phyloP scores from a whole-genome alignment of 2,888 invertebrate species.

The Apomyelois bistriatella region DNA sequence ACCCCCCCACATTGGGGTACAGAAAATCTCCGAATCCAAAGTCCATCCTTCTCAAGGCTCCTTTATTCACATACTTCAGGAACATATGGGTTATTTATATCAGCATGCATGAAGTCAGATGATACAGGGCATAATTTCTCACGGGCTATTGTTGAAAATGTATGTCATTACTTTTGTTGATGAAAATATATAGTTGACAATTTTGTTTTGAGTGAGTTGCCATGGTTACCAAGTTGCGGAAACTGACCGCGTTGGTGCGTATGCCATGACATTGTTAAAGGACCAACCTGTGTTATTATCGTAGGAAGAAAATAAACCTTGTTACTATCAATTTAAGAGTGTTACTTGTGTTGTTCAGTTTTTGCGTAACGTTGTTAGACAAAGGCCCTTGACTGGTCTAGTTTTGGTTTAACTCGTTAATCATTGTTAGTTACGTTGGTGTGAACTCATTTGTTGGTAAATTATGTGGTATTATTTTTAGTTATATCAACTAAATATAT shows the following conservation, averaged over 20 bases:
- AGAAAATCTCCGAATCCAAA: constrained; percentile 66
- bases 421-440: constrained; percentile 9
- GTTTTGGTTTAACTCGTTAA: constrained; percentile 38
- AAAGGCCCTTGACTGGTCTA: constrained; percentile 54
- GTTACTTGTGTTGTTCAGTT: constrained; percentile 12
- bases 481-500: neutral
- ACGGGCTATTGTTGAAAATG: constrained; percentile 31
- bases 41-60: constrained; percentile 56
- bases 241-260: constrained; percentile 42
- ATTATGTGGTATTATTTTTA: neutral
- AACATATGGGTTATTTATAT: constrained; percentile 38
- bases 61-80: constrained; percentile 39
- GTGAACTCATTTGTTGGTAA: neutral
- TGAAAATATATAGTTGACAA: constrained; percentile 59
- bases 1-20: constrained; percentile 59
- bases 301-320: constrained; percentile 24
- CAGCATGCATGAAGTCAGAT: constrained; percentile 42
- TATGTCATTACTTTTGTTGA: constrained; percentile 52
- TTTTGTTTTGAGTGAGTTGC: constrained; percentile 56
- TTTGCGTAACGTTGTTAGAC: constrained; percentile 18
- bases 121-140: constrained; percentile 59
- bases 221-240: constrained; percentile 58
- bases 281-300: neutral
- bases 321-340: constrained; percentile 18
- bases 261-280: constrained; percentile 18